phyloP scores from a whole-genome alignment of 2,888 invertebrate species.

The Physocephala rufipes region DNA sequence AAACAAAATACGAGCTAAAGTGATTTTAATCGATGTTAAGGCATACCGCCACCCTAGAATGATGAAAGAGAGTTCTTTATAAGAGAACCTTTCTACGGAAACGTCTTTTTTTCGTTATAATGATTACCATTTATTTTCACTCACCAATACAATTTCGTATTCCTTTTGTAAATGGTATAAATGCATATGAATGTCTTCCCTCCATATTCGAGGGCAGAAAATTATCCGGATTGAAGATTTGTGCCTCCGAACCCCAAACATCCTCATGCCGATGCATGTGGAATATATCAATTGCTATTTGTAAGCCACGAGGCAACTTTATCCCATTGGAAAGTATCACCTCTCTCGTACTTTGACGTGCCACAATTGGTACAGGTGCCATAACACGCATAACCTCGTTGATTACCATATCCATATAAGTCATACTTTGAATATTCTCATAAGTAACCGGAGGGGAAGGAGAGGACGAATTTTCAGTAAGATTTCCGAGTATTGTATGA shows the following conservation, averaged over 20 bases:
- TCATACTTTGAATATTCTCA: conserved; percentile 56
- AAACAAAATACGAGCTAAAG: conserved; percentile 56
- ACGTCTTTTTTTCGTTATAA: neutral
- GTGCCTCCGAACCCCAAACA: conserved; percentile 62
- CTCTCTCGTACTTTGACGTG: conserved; percentile 53
- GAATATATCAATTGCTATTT: conserved; percentile 59
- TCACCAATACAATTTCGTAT: conserved; percentile 61
- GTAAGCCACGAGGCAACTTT: conserved; percentile 56
- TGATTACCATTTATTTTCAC: neutral
- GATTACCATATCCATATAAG: conserved; percentile 59
- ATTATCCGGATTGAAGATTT: conserved; percentile 61
- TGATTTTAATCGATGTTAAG: conserved; percentile 56
- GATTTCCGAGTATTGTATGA: conserved; percentile 49
- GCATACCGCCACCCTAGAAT: conserved; percentile 60
- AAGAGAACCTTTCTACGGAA: neutral
- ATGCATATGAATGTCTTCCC: conserved; percentile 60
- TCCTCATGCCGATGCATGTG: conserved; percentile 59
- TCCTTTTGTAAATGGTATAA: conserved; percentile 63
- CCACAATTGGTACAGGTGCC: conserved; percentile 59
- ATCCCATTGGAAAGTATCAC: conserved; percentile 55
- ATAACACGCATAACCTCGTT: conserved; percentile 62
- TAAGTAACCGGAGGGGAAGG: conserved; percentile 54
- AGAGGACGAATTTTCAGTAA: conserved; percentile 46
- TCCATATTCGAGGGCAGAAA: conserved; percentile 59
- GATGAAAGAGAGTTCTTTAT: conserved; percentile 3